Evolutionary conservation across 2,888 invertebrate genomes (phyloP).

Genomic region (Baccha elongata): DNA sequence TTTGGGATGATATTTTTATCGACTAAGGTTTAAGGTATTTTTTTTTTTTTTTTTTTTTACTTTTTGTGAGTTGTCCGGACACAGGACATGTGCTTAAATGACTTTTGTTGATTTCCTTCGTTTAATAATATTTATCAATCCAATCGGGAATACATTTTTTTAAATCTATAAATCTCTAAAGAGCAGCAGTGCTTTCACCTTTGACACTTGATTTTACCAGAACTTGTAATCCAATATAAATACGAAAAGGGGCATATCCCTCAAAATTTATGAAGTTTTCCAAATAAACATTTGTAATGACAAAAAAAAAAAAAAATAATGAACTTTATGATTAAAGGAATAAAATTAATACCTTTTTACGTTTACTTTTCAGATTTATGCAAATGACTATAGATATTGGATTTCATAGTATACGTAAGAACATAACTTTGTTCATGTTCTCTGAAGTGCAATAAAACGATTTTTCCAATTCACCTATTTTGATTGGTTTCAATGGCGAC

Average conservation of each 20-base stretch:
- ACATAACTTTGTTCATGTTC: conserved; percentile 8
- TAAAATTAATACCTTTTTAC: too few species aligned
- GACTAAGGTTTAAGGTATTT: conserved; percentile 19
- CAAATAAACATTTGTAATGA: too few species aligned
- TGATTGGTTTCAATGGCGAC: conserved; percentile 39
- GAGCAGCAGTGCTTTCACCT: too few species aligned
- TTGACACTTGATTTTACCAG: conserved; percentile 37
- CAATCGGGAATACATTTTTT: conserved; percentile 37
- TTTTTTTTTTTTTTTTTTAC: not conserved
- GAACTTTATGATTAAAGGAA: conserved; percentile 8
- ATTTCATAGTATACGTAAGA: too few species aligned
- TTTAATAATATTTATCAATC: conserved; percentile 33
- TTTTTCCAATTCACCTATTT: conserved; percentile 51
- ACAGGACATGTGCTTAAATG: not conserved
- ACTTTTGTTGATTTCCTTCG: conserved; percentile 17
- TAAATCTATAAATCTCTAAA: too few species aligned
- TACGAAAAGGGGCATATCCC: conserved; percentile 18
- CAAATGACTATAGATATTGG: too few species aligned
- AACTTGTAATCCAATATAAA: conserved; percentile 5
- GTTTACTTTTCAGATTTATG: too few species aligned
- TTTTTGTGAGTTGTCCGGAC: not conserved
- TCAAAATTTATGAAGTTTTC: conserved; percentile 24
- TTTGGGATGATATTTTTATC: conserved; percentile 33
- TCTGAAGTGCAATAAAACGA: conserved; percentile 23
- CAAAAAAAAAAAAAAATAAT: not conserved